Conservation (phyloP, 2,888 invertebrate species). For the Pheosia tremula region DNA sequence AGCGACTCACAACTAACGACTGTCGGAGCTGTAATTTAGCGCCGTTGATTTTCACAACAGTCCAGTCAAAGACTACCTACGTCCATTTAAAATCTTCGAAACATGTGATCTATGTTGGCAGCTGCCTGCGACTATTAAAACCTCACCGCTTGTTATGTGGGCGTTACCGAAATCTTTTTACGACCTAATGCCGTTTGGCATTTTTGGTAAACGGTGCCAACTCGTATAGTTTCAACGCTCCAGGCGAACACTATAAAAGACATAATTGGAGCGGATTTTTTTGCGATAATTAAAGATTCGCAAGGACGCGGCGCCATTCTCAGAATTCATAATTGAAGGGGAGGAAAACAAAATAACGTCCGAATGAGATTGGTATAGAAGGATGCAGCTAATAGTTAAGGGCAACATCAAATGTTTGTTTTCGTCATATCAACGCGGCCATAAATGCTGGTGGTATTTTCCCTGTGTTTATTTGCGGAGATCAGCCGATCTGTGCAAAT, state of each 20-base stretch:
- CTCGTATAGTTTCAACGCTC: constrained; percentile 38
- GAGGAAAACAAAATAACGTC: not conserved
- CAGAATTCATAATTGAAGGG: not conserved
- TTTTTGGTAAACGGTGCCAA: constrained; percentile 60
- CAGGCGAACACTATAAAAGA: constrained; percentile 12
- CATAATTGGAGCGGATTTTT: constrained; percentile 15
- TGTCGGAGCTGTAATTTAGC: constrained; percentile 56
- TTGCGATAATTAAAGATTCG: constrained; percentile 9
- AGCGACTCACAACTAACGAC: constrained; percentile 32
- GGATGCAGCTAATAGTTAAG: constrained; percentile 9
- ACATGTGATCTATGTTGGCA: constrained; percentile 59
- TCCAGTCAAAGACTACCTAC: constrained; percentile 50
- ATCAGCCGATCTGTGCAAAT: constrained; percentile 45
- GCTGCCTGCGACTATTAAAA: constrained; percentile 62
- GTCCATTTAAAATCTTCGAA: constrained; percentile 53
- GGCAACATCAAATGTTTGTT: constrained; percentile 24
- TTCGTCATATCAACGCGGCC: constrained; percentile 14
- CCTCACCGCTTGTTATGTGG: constrained; percentile 60
- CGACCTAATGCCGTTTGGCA: constrained; percentile 47
- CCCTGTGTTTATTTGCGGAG: constrained; percentile 46
- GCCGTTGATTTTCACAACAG: constrained; percentile 62
- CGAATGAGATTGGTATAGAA: constrained; percentile 17
- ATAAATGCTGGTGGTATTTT: constrained; percentile 31
- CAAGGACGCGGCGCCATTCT: constrained; percentile 3
- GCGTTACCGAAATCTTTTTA: constrained; percentile 52